Percentiles rank a stretch among this genome's conserved stretches.
Evolutionary conservation across 2,797 vertebrate genomes (phyloP).

Genomic region (Sebastes taczanowskii): DNA sequence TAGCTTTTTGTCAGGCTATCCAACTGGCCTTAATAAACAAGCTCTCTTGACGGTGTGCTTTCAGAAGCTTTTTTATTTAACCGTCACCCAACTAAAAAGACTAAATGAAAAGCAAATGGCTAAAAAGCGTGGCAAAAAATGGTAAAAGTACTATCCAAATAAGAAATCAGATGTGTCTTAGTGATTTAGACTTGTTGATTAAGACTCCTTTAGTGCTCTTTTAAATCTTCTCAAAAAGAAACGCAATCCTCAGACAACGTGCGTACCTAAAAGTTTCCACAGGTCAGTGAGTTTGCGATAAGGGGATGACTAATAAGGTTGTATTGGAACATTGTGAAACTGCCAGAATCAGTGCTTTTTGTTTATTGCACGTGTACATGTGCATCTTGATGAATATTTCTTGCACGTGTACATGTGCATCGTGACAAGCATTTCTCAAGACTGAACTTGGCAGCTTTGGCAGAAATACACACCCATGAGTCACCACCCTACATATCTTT

Average conservation of each 20-base stretch:
- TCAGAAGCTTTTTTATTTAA: not conserved
- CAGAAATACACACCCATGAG: not conserved
- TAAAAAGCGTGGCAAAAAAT: not conserved
- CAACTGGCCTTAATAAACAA: not conserved
- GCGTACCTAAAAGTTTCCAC: not conserved
- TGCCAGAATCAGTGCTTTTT: no score
- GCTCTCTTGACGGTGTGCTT: not conserved
- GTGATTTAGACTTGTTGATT: not conserved
- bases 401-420: no score
- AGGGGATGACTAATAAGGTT: no score
- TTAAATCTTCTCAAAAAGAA: not conserved
- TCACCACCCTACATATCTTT: not conserved
- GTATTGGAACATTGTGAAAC: no score
- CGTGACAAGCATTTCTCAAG: not conserved
- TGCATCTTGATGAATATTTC: no score
- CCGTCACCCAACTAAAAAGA: not conserved
- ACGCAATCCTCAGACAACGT: not conserved
- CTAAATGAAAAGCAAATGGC: not conserved
- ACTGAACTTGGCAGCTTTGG: not conserved
- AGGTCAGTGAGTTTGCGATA: not conserved
- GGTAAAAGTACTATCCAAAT: not conserved
- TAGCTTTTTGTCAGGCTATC: not conserved
- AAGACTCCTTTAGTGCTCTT: not conserved
- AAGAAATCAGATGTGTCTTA: not conserved
- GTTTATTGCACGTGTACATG: no score